A percentile compares a stretch with the other conserved stretches of the same genome.
Evolutionary conservation across 2,113 vertebrate genomes (phyloP).

Genomic region (Periophthalmus modestus): DNA sequence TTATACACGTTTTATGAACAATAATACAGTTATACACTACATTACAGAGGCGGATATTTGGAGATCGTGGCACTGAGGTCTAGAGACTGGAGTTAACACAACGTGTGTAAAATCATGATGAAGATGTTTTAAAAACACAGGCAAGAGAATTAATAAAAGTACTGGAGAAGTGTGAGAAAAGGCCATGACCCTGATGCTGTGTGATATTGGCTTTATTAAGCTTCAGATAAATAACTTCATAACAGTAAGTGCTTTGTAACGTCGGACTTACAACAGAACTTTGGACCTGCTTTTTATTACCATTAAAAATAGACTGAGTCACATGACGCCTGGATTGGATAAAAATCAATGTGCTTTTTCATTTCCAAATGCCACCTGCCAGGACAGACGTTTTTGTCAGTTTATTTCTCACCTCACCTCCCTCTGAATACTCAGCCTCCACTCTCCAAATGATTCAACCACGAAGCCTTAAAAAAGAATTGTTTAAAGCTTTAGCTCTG

Average conservation of each 20-base stretch:
- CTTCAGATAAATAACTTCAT: not conserved
- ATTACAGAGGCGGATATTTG: too few relatives aligned
- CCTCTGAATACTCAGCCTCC: not conserved
- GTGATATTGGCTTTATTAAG: not conserved
- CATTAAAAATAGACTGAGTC: not conserved
- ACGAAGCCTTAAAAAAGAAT: conserved; percentile 1
- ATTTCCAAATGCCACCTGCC: conserved; percentile 3
- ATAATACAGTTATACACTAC: too few relatives aligned
- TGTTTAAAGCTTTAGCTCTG: conserved; percentile 2
- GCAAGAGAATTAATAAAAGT: not conserved
- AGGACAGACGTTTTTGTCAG: not conserved
- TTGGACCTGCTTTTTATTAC: not conserved
- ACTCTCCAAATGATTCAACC: not conserved
- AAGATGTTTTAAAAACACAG: too few relatives aligned
- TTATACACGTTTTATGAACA: not conserved
- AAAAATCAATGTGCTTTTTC: not conserved
- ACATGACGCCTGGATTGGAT: not conserved
- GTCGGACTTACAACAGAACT: not conserved
- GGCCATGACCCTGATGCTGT: not conserved
- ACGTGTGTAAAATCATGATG: too few relatives aligned
- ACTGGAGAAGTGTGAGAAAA: not conserved
- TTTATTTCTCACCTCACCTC: not conserved
- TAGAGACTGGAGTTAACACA: too few relatives aligned
- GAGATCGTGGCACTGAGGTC: too few relatives aligned
- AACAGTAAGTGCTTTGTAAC: not conserved